Evolutionary conservation across 2,113 vertebrate species (phyloP).

Genomic region (Cryptoleucopteryx plumbea): DNA sequence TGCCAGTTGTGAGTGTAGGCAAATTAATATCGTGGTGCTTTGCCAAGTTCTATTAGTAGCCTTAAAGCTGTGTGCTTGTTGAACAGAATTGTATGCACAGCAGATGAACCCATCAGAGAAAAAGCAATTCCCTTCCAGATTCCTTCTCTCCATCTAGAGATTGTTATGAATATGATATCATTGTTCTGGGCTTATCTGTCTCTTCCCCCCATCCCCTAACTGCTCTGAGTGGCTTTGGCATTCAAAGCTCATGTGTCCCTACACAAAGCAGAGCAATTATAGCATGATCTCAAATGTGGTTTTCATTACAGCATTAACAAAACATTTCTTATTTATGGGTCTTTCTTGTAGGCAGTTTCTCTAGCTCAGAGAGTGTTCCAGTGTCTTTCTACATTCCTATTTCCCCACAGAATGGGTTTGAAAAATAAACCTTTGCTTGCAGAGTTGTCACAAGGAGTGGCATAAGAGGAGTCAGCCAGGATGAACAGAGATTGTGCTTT

Average conservation of each 20-base stretch:
- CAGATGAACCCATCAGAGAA: neutral
- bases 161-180: neutral
- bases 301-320: conserved; percentile 60
- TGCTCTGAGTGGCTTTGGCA: neutral
- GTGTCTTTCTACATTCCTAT: neutral
- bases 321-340: conserved; percentile 39
- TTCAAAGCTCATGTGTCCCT: neutral
- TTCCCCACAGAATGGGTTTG: conserved; percentile 13
- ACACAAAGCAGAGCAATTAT: neutral
- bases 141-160: neutral
- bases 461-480: neutral
- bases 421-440: neutral
- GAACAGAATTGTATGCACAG: neutral
- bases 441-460: neutral
- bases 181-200: neutral
- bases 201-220: neutral
- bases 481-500: neutral
- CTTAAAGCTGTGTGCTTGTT: neutral
- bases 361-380: neutral
- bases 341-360: neutral
- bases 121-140: neutral
- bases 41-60: neutral
- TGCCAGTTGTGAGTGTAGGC: neutral
- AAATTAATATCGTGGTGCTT: neutral
- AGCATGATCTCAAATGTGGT: conserved; percentile 5